Percentiles rank a stretch among this genome's conserved stretches.
Evolutionary conservation across 2,888 invertebrate species (phyloP).

Genomic region (Cephalotes varians): DNA sequence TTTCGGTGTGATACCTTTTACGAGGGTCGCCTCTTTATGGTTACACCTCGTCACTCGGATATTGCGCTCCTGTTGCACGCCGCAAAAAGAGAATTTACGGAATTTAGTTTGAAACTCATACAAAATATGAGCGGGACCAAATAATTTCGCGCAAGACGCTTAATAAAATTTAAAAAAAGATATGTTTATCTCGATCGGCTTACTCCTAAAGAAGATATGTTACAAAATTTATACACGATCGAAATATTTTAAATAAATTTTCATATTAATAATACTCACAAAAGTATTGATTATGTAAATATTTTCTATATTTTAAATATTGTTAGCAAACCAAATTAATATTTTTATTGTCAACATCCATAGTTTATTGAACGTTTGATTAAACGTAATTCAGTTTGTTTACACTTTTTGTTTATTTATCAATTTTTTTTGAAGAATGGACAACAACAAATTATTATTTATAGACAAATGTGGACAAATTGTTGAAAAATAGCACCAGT

Average conservation of each 20-base stretch:
- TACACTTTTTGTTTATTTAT: too few relatives aligned
- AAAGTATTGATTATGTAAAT: not conserved
- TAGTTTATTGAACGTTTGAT: not conserved
- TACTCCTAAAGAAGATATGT: not conserved
- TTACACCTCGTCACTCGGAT: slow-evolving; percentile 40
- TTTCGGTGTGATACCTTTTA: slow-evolving; percentile 48
- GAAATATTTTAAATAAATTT: not conserved
- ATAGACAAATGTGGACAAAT: too few relatives aligned
- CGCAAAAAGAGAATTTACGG: not conserved
- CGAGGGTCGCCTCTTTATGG: slow-evolving; percentile 43
- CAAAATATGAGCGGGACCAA: not conserved
- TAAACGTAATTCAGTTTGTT: too few relatives aligned
- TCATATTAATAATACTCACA: not conserved
- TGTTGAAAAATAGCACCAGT: not conserved
- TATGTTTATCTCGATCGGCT: not conserved
- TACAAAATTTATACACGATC: not conserved
- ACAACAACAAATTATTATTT: too few relatives aligned
- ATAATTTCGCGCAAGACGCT: not conserved
- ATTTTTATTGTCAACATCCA: not conserved
- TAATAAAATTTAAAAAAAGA: not conserved
- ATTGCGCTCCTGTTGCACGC: slow-evolving; percentile 37
- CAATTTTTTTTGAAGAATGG: too few relatives aligned
- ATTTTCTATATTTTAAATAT: not conserved
- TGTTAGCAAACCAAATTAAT: not conserved
- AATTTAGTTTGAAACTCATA: slow-evolving; percentile 1